Conservation (phyloP, 2,113 vertebrate genomes). For the Marmota flaviventris region DNA sequence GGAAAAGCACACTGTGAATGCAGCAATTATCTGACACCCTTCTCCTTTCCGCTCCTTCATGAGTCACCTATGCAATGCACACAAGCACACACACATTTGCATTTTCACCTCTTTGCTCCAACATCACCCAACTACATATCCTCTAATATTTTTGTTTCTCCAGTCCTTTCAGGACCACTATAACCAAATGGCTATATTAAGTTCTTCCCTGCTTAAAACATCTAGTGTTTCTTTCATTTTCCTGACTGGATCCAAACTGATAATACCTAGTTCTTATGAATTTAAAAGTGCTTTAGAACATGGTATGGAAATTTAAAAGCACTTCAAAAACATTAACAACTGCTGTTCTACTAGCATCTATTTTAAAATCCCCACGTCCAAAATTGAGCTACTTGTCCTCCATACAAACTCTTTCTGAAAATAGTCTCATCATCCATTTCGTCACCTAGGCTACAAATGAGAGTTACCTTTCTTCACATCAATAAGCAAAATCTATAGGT, state of each 20-base stretch:
- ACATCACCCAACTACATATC: not conserved
- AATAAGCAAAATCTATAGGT: constrained; percentile 23
- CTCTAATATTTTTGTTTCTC: not conserved
- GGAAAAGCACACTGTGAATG: not conserved
- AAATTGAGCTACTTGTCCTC: not conserved
- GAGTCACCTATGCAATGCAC: not conserved
- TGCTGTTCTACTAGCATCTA: not conserved
- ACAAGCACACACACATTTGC: not conserved
- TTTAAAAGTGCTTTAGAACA: constrained; percentile 10
- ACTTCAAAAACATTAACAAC: constrained; percentile 43
- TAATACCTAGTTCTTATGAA: constrained; percentile 19
- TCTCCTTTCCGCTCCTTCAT: not conserved
- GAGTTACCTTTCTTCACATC: not conserved
- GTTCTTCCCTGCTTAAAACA: constrained; percentile 24
- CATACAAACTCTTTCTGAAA: constrained; percentile 33
- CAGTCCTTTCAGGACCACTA: not conserved
- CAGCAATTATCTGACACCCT: not conserved
- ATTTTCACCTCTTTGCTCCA: not conserved
- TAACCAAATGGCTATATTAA: constrained; percentile 4
- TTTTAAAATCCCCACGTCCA: not conserved
- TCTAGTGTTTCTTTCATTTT: not conserved
- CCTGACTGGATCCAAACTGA: not conserved
- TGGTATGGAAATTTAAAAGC: not conserved
- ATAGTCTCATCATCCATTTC: not conserved
- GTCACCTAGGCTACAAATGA: not conserved